phyloP scores from a whole-genome alignment of 2,888 invertebrate species.

The Dicycla oo region DNA sequence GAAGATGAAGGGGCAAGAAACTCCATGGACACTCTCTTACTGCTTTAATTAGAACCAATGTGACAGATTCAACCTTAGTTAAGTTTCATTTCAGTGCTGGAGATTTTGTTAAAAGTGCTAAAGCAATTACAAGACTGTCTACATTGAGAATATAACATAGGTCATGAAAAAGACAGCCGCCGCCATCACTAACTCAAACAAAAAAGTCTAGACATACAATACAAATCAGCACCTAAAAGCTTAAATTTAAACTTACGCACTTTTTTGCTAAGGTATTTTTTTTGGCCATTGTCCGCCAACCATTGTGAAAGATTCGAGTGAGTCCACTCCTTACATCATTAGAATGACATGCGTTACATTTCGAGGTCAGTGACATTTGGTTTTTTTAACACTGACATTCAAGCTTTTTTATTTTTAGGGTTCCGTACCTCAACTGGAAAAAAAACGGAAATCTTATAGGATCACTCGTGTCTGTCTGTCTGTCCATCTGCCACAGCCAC shows the following conservation, averaged over 20 bases:
- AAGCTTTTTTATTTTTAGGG: slow-evolving; percentile 22
- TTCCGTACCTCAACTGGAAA: no score
- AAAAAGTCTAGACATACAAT: neutral
- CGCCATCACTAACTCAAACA: no score
- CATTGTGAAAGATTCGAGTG: slow-evolving; percentile 17
- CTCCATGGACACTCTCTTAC: no score
- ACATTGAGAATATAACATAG: neutral
- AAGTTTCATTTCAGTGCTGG: no score
- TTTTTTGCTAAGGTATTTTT: slow-evolving; percentile 21
- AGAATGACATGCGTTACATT: slow-evolving; percentile 22
- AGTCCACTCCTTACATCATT: slow-evolving; percentile 22
- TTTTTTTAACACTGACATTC: slow-evolving; percentile 43
- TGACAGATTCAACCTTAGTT: no score
- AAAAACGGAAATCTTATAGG: no score
- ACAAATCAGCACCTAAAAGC: neutral
- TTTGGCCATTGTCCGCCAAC: slow-evolving; percentile 20
- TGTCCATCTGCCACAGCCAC: no score
- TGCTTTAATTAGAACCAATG: no score
- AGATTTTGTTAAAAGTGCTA: neutral
- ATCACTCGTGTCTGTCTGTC: no score
- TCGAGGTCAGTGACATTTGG: slow-evolving; percentile 34
- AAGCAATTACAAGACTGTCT: neutral
- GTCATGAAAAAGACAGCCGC: no score
- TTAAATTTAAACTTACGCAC: neutral
- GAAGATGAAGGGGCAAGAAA: no score